Conservation (phyloP, 2,888 invertebrate genomes). For the Zonitis immaculata region DNA sequence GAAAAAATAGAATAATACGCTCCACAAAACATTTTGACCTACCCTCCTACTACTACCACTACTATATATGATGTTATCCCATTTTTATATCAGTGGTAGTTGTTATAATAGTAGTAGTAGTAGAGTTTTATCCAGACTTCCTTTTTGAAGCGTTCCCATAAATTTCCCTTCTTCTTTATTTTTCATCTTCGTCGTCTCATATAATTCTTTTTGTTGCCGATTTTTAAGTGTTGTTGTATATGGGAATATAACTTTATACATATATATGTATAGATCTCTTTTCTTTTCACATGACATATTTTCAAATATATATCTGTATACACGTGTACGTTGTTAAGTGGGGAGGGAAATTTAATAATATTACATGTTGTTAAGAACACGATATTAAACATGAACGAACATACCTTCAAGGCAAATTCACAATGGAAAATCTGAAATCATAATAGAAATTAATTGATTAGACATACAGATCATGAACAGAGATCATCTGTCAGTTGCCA, state of each 20-base stretch:
- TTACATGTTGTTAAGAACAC: neutral
- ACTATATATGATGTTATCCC: conserved; percentile 30
- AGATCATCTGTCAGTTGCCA: conserved; percentile 1
- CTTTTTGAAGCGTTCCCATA: conserved; percentile 30
- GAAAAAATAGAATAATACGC: conserved; percentile 36
- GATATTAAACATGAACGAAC: neutral
- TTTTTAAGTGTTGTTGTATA: conserved; percentile 28
- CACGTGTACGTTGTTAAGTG: neutral
- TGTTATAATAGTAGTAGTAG: too few relatives aligned
- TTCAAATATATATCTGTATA: neutral
- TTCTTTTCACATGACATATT: conserved; percentile 17
- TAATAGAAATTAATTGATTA: conserved; percentile 7
- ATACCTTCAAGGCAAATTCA: neutral
- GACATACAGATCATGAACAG: conserved; percentile 6
- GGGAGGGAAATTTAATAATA: neutral
- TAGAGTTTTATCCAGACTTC: conserved; percentile 33
- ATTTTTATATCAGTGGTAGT: conserved; percentile 35
- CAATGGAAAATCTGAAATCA: neutral
- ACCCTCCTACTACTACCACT: too few relatives aligned
- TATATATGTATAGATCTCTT: too few relatives aligned
- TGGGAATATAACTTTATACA: conserved; percentile 26
- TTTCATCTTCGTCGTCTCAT: neutral
- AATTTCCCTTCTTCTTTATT: conserved; percentile 29
- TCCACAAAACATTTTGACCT: conserved; percentile 38
- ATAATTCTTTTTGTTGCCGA: conserved; percentile 7